Evolutionary conservation across 1,140 invertebrate species (phyloP), one percentile per base, ranked within the genome.

Genomic region (Caenorhabditis briggsae): DNA sequence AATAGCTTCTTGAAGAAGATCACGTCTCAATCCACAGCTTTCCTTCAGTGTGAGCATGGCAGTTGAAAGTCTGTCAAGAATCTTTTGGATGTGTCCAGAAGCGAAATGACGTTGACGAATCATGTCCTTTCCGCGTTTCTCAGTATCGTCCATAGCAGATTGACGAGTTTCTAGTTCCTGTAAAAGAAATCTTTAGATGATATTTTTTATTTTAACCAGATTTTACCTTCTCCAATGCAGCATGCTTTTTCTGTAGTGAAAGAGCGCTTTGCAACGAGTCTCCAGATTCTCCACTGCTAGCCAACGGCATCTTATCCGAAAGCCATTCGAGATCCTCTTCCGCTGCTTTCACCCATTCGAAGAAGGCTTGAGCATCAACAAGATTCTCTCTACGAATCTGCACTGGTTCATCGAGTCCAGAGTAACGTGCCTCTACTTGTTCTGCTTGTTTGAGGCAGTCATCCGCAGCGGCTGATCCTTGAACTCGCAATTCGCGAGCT

Each of bases 261-360:
- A 98, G 96, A 0, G 99, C 97, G 93, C 96, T 97, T 93, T 98
- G 98, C 9, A 99, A 93, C 16, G 96, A 97, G 92, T 96, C 98
- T 56, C 98, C 98, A 92, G 96, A 98, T 87, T 99, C 97, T 0
- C 94, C 95, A 88, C 95, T 97, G 33, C 95, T 95, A 2, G 97
- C 97, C 86, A 96, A 94, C 1, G 97, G 96, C 95, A 98, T 96
- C 93, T 98, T 99, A 93, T 99, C 97, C 55, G 95, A 95, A 86
- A 99, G 96, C 98, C 98, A 99, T 8, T 98, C 93, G 90, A 98
- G 96, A 93, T 99, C 98, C 93, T 99, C 98, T 92, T 99, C 97
- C 70, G 99, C 95, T 93, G 99, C 97, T 93, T 92, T 84, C 1
- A 87, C 59, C 92, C 96, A 96, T 90, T 96, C 95, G 90, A 97